These are phyloP conservation scores for Gymnosoma rotundatum DNA, from an alignment of 2,888 invertebrate genomes.

Conservation along the genomic window DNA sequence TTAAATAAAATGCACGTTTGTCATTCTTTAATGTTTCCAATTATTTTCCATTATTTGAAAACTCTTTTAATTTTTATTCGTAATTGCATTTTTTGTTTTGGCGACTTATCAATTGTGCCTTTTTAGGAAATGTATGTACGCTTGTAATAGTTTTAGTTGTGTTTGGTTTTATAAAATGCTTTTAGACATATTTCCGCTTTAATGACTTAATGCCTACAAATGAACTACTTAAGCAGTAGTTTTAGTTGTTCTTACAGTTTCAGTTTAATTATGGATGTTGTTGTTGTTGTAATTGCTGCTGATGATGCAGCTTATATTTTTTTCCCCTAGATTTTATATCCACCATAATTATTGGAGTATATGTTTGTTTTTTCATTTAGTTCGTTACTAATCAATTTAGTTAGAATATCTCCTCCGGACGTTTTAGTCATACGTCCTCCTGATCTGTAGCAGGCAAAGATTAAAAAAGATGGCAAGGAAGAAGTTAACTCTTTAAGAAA, in stretches of 20 bases:
- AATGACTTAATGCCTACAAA: conserved; percentile 58
- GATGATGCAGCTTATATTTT: too few relatives aligned
- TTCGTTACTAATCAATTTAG: not conserved
- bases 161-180: conserved; percentile 43
- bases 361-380: not conserved
- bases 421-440: too few relatives aligned
- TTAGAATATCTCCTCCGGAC: too few relatives aligned
- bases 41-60: not conserved
- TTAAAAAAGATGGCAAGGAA: too few relatives aligned
- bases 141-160: conserved; percentile 47
- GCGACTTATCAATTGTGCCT: not conserved
- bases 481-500: too few relatives aligned
- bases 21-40: conserved; percentile 16
- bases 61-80: not conserved
- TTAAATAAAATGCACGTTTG: conserved; percentile 47
- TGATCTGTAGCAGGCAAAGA: too few relatives aligned
- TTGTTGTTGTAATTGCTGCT: not conserved
- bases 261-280: conserved; percentile 19
- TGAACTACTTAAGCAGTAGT: conserved; percentile 41
- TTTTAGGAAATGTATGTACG: conserved; percentile 42
- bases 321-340: too few relatives aligned
- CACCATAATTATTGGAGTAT: too few relatives aligned
- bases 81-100: not conserved
- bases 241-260: conserved; percentile 1
- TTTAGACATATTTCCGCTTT: conserved; percentile 59